Percentiles rank a stretch among this genome's conserved stretches.
Conservation (phyloP, 2,888 invertebrate species). For the Coelopa pilipes region DNA sequence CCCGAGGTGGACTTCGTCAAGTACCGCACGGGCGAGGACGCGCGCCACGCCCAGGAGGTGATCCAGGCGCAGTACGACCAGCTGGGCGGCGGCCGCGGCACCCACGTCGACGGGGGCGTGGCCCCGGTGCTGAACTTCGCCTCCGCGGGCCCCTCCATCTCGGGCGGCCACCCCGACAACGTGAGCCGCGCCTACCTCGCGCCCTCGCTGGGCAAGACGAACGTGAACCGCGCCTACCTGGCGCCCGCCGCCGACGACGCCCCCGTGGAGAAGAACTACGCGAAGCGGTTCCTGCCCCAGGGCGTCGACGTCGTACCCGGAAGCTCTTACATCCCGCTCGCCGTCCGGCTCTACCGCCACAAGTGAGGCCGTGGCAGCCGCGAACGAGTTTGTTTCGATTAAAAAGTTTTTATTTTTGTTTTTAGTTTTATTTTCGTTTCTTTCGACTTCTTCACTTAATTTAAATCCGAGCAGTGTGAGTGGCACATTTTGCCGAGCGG, state of each 20-base stretch:
- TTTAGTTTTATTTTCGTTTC: background rate
- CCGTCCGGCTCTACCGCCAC: too few species aligned
- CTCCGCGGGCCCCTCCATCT: background rate
- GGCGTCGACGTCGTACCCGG: conserved; percentile 61
- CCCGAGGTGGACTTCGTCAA: conserved; percentile 49
- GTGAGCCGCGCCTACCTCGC: background rate
- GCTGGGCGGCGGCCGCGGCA: conserved; percentile 23
- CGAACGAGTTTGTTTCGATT: background rate
- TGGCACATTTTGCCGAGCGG: too few species aligned
- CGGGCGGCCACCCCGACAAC: background rate
- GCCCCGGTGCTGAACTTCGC: conserved; percentile 7
- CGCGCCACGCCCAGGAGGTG: conserved; percentile 38
- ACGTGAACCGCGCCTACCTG: background rate
- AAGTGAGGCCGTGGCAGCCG: background rate
- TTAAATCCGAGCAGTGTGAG: too few species aligned
- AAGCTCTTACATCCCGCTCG: conserved; percentile 58
- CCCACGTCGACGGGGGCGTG: background rate
- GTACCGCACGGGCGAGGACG: conserved; percentile 45
- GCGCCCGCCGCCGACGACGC: conserved; percentile 21
- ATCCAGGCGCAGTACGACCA: conserved; percentile 38
- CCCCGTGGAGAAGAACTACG: conserved; percentile 56
- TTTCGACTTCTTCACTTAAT: too few species aligned
- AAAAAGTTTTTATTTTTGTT: background rate
- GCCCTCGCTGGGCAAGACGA: conserved; percentile 6
- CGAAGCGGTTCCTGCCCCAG: conserved; percentile 56